These are phyloP conservation scores for Gasteruption jaculator DNA, from an alignment of 2,888 invertebrate genomes.

Conservation along the genomic window DNA sequence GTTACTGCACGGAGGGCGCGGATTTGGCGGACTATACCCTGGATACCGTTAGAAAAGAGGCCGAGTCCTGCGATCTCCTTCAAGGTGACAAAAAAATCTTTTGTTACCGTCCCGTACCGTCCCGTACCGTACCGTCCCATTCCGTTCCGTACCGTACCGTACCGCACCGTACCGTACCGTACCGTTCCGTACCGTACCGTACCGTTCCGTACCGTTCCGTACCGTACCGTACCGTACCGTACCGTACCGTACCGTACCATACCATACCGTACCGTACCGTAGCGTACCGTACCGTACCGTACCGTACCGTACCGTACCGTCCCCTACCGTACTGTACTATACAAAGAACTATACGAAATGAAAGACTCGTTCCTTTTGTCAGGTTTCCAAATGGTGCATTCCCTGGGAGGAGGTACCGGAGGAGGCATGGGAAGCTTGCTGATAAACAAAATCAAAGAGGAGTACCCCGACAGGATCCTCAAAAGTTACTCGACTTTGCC, in stretches of 20 bases:
- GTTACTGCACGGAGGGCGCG: constrained; percentile 89
- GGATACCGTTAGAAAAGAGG: constrained; percentile 75
- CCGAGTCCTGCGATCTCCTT: constrained; percentile 84
- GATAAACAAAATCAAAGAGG: constrained; percentile 79
- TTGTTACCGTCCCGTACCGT: background rate
- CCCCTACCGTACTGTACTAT: background rate
- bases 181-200: background rate
- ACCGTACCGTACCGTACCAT: background rate
- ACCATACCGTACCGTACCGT: background rate
- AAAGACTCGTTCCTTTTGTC: background rate
- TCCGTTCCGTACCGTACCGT: background rate
- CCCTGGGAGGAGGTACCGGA: constrained; percentile 74
- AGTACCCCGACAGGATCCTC: constrained; percentile 78
- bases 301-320: background rate
- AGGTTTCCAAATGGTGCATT: constrained; percentile 77
- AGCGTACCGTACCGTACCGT: background rate
- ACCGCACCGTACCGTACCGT: background rate
- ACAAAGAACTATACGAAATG: constrained; percentile 3
- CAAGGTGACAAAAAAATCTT: constrained; percentile 51
- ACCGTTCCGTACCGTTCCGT: background rate
- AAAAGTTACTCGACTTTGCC: constrained; percentile 69
- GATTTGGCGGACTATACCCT: constrained; percentile 76
- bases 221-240: background rate
- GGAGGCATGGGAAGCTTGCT: constrained; percentile 72
- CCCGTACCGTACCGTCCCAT: background rate